A percentile compares a stretch with the other conserved stretches of the same genome.
Evolutionary conservation across 2,888 invertebrate species (phyloP).

Genomic region (Eumerus sabulonum): DNA sequence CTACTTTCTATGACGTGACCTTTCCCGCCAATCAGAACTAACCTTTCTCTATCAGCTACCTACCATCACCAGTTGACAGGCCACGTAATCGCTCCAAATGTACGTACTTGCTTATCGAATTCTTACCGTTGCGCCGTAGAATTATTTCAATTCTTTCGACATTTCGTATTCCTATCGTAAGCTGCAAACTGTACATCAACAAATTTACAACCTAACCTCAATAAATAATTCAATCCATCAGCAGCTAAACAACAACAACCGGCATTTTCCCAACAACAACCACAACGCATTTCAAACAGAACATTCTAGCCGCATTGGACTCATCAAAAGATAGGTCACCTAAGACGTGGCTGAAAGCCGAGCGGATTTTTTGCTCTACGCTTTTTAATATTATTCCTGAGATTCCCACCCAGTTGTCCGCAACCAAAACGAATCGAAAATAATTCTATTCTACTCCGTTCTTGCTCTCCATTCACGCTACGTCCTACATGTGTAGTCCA

Average conservation of each 20-base stretch:
- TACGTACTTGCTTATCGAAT: too few species aligned
- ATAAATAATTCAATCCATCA: background rate
- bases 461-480: too few species aligned
- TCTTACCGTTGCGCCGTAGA: background rate
- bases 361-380: slow-evolving; percentile 3
- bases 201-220: background rate
- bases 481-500: too few species aligned
- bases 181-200: background rate
- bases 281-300: background rate
- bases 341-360: slow-evolving; percentile 7
- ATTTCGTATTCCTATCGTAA: background rate
- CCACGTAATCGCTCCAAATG: too few species aligned
- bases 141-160: background rate
- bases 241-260: background rate
- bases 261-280: slow-evolving; percentile 9
- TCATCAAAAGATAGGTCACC: background rate
- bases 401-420: slow-evolving; percentile 15
- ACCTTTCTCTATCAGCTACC: too few species aligned
- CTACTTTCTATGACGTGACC: too few species aligned
- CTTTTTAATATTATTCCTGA: slow-evolving; percentile 8
- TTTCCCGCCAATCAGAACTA: too few species aligned
- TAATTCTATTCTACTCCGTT: background rate
- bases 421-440: slow-evolving; percentile 18
- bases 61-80: too few species aligned
- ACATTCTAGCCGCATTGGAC: slow-evolving; percentile 1